These are phyloP conservation scores for Phalera bucephala DNA, from an alignment of 2,888 invertebrate genomes.

Conservation along the genomic window DNA sequence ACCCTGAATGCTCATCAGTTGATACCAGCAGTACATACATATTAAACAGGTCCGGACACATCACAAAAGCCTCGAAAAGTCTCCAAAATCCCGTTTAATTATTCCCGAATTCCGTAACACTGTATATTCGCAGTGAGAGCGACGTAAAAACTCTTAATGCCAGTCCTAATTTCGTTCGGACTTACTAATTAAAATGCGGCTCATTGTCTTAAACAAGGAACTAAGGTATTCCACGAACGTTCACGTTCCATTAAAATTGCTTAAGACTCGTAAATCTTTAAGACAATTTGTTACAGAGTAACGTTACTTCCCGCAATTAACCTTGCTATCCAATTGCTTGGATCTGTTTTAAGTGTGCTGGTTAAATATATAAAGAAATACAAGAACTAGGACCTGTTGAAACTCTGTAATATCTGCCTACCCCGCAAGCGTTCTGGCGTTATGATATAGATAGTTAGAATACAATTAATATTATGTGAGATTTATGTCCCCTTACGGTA, in stretches of 20 bases:
- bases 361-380: neutral
- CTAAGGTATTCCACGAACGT: constrained; percentile 6
- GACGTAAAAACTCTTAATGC: constrained; percentile 12
- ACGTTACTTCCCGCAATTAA: constrained; percentile 1
- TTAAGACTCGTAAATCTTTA: constrained; percentile 4
- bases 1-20: too few species aligned
- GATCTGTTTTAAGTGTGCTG: neutral
- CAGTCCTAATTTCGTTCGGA: constrained; percentile 8
- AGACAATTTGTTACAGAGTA: neutral
- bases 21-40: constrained; percentile 3
- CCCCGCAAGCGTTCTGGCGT: too few species aligned
- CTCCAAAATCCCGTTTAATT: constrained; percentile 10
- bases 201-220: constrained; percentile 3
- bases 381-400: too few species aligned
- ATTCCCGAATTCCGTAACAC: constrained; percentile 2
- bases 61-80: constrained; percentile 3
- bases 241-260: constrained; percentile 4
- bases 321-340: neutral
- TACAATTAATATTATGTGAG: neutral
- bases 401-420: too few species aligned
- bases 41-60: constrained; percentile 5
- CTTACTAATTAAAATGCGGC: constrained; percentile 19
- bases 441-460: too few species aligned
- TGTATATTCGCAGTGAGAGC: constrained; percentile 10
- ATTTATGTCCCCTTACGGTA: neutral